Evolutionary conservation across 2,888 invertebrate genomes (phyloP), one percentile per base, ranked within the genome.

Genomic region (Bombylius discolor): DNA sequence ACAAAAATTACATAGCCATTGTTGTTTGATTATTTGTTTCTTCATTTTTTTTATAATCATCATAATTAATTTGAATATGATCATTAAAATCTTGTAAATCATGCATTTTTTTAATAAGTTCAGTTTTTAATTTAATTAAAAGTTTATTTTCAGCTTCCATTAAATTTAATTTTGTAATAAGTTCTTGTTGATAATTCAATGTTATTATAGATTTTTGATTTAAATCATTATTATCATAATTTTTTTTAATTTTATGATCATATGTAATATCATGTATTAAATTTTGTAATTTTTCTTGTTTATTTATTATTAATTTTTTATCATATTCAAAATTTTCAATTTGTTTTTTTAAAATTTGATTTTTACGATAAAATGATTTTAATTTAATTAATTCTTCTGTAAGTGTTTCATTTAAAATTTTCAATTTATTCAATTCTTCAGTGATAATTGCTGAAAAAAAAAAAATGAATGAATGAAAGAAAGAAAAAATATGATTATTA

Each of bases 41-140:
- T 23, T 23, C 23, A 23, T 23, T 23, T 23, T 23, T 45, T 31
- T 54, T 54, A 14, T 31, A 44, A 7, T 45, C 53, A 48, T 60
- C 59, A 7, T 59, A 46, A 31, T 60, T 58, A 7, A 60, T 52
- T 13, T 52, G 39, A 13, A 60, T 31, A 48, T 56, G 51, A 50
- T 59, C 59, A 50, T 60, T 42, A 34, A 54, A 53, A 45, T 60
- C 60, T 51, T 60, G 60, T 13, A 60, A 47, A 13, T 52, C 13
- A 3, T 53, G 55, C 14, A 60, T 53, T 56, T 59, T 59, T 4
- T 50, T 33, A 36, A 59, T 48, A 49, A 60, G 36, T 55, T 60
- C 60, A 42, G 55, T 53, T 56, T 60, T 56, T 4, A 58, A 56
- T 34, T 55, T 56, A 47, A 52, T 52, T 14, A 59, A 58, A 1